Evolutionary conservation across 1,140 invertebrate genomes (phyloP).

Genomic region (Calephelis virginiensis): DNA sequence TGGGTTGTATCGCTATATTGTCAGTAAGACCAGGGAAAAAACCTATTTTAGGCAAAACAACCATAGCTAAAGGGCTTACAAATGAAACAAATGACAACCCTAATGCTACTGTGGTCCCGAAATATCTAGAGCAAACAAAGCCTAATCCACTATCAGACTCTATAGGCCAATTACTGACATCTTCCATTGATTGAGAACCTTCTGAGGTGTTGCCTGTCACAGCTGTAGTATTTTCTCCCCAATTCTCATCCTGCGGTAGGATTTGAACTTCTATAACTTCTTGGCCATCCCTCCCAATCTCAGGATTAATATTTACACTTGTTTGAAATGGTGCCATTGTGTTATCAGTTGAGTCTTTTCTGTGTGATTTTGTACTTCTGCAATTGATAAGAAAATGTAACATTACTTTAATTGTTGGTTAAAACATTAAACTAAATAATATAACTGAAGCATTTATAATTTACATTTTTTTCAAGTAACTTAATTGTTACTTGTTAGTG

Average conservation of each 20-base stretch:
- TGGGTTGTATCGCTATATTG: conserved; percentile 67
- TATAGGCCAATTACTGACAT: conserved; percentile 88
- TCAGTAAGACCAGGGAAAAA: conserved; percentile 82
- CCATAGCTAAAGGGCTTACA: conserved; percentile 95
- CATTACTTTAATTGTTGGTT: not conserved
- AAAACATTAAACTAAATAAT: no score
- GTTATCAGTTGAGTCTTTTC: conserved; percentile 63
- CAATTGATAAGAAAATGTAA: conserved; percentile 26
- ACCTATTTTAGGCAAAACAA: conserved; percentile 93
- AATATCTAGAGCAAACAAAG: conserved; percentile 88
- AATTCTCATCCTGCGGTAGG: conserved; percentile 96
- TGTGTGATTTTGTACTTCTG: conserved; percentile 74
- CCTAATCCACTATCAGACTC: conserved; percentile 85
- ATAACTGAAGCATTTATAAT: no score
- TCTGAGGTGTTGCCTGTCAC: conserved; percentile 98
- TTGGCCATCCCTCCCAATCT: conserved; percentile 83
- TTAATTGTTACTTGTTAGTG: no score
- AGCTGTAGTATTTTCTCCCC: conserved; percentile 98
- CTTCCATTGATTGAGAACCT: conserved; percentile 94
- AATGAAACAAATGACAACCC: conserved; percentile 90
- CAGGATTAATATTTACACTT: conserved; percentile 86
- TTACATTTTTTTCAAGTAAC: no score
- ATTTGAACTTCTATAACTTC: conserved; percentile 96
- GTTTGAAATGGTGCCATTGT: conserved; percentile 89
- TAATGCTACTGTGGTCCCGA: conserved; percentile 87